Percentiles rank a stretch among this genome's conserved stretches.
These are phyloP conservation scores for Dipodomys stephensi DNA, from an alignment of 2,113 vertebrate species.

Conservation along the genomic window DNA sequence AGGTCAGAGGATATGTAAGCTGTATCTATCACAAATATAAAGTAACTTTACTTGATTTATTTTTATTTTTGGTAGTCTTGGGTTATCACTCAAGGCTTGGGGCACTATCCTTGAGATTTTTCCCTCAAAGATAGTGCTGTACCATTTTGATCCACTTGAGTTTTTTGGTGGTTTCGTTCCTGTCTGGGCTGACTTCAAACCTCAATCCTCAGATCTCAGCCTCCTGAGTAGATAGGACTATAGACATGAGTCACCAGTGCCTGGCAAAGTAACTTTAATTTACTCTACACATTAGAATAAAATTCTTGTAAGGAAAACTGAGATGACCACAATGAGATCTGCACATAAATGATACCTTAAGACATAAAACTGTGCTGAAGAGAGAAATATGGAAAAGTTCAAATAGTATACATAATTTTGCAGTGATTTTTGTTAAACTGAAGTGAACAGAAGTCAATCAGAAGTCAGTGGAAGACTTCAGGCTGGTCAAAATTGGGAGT, in stretches of 20 bases:
- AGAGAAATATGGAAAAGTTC: not conserved
- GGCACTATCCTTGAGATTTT: too few relatives aligned
- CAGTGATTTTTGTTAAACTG: not conserved
- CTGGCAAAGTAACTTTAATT: not conserved
- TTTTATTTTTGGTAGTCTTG: too few relatives aligned
- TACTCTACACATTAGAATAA: slow-evolving; percentile 38
- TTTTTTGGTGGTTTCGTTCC: too few relatives aligned
- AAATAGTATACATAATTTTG: not conserved
- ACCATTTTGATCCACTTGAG: too few relatives aligned
- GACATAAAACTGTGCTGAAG: not conserved
- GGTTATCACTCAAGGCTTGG: too few relatives aligned
- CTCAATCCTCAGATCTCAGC: too few relatives aligned
- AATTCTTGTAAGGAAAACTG: slow-evolving; percentile 1
- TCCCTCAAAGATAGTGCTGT: too few relatives aligned
- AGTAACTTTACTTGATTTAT: not conserved
- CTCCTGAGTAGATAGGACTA: too few relatives aligned
- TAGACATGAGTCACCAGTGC: too few relatives aligned
- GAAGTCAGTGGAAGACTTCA: not conserved
- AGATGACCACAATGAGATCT: not conserved
- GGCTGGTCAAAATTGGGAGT: not conserved
- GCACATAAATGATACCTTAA: not conserved
- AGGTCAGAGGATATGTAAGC: not conserved
- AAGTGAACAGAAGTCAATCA: not conserved
- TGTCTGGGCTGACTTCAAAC: too few relatives aligned
- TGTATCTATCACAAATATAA: not conserved